Conservation (phyloP, 1,140 invertebrate genomes). For the Cardiocondyla obscurior region DNA sequence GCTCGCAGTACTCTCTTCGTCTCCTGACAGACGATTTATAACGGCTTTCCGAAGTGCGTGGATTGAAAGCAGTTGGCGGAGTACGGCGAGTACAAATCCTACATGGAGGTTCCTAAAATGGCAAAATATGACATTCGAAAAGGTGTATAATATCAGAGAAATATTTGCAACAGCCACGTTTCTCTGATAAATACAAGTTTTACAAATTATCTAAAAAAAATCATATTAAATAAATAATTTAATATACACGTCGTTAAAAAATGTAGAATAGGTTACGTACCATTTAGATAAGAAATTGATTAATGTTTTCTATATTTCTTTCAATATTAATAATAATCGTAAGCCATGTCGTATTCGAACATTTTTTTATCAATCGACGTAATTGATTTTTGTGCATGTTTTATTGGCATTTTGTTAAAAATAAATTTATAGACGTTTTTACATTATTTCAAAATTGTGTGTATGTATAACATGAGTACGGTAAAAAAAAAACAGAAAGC, state of each 20-base stretch:
- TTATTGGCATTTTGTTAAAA: neutral
- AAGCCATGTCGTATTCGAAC: neutral
- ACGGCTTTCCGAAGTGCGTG: neutral
- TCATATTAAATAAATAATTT: neutral
- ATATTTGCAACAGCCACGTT: neutral
- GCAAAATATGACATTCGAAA: slow-evolving; percentile 5
- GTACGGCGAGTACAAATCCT: slow-evolving; percentile 31
- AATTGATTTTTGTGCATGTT: neutral
- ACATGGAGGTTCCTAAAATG: slow-evolving; percentile 51
- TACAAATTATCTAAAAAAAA: neutral
- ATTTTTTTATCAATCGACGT: neutral
- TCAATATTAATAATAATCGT: slow-evolving; percentile 8
- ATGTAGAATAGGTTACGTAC: slow-evolving; percentile 48
- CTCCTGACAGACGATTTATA: slow-evolving; percentile 16
- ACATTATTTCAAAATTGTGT: slow-evolving; percentile 18
- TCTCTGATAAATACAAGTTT: neutral
- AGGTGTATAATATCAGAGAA: neutral
- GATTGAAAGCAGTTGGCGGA: slow-evolving; percentile 6
- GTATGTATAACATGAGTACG: neutral
- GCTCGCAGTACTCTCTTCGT: slow-evolving; percentile 7
- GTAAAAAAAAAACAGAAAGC: neutral
- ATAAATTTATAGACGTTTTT: slow-evolving; percentile 2
- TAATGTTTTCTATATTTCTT: neutral
- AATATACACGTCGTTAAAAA: neutral
- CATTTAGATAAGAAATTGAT: slow-evolving; percentile 51